phyloP scores from a whole-genome alignment of 2,113 vertebrate species.

The Suricata suricatta region DNA sequence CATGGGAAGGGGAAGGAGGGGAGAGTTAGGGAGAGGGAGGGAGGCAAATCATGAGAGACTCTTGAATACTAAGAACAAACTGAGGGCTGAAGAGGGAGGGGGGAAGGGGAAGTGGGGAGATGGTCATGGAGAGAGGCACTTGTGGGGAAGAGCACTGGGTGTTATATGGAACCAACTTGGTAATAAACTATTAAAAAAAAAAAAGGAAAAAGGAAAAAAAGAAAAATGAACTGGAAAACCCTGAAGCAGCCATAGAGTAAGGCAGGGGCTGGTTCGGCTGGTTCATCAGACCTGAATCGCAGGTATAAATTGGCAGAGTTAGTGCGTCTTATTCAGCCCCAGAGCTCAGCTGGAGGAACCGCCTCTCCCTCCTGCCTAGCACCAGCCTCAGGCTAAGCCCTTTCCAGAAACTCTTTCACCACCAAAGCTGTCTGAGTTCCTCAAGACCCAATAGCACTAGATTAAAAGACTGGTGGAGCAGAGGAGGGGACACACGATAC shows the following conservation, averaged over 20 bases:
- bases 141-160: too few relatives aligned
- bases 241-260: neutral
- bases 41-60: too few relatives aligned
- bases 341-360: neutral
- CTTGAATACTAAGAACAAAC: too few relatives aligned
- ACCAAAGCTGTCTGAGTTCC: neutral
- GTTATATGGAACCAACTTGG: too few relatives aligned
- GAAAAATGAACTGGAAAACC: neutral
- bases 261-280: neutral
- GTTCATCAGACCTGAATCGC: neutral
- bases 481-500: neutral
- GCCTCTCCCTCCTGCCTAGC: neutral
- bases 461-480: neutral
- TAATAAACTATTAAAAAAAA: too few relatives aligned
- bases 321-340: neutral
- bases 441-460: neutral
- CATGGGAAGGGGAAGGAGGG: too few relatives aligned
- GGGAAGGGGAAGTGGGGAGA: too few relatives aligned
- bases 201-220: too few relatives aligned
- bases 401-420: neutral
- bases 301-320: neutral
- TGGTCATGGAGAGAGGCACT: too few relatives aligned
- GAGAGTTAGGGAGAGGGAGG: too few relatives aligned
- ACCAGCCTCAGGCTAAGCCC: too few relatives aligned
- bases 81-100: too few relatives aligned